Percentiles rank a stretch among this genome's conserved stretches.
These are phyloP conservation scores for Onthophagus taurus DNA, from an alignment of 1,140 invertebrate species.

Conservation along the genomic window DNA sequence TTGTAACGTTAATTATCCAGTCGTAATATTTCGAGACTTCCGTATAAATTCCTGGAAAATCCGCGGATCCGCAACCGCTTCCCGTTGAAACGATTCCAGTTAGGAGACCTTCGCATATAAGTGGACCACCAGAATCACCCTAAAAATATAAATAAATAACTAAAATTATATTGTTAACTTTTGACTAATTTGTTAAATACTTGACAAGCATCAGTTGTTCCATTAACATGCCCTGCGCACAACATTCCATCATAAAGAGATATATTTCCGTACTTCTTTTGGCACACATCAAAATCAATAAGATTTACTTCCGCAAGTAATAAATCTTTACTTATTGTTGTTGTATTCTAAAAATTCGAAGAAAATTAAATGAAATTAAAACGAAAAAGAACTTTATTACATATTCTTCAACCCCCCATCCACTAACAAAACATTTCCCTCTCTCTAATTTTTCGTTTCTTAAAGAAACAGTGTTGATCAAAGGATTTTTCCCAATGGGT, in stretches of 20 bases:
- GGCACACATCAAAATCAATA: background rate
- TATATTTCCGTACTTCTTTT: background rate
- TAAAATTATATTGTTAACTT: background rate
- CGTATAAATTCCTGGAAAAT: constrained; percentile 51
- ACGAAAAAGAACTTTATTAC: constrained; percentile 19
- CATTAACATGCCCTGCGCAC: constrained; percentile 1
- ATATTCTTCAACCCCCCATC: constrained; percentile 20
- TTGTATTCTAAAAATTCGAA: too few relatives aligned
- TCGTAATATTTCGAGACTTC: constrained; percentile 8
- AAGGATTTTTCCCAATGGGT: constrained; percentile 13
- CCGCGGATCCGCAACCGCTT: constrained; percentile 45
- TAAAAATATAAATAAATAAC: constrained; percentile 1
- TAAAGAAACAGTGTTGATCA: constrained; percentile 11
- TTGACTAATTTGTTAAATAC: background rate
- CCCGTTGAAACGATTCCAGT: constrained; percentile 38
- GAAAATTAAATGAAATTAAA: too few relatives aligned
- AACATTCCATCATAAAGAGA: constrained; percentile 2
- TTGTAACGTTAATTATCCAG: constrained; percentile 1
- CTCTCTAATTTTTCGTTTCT: background rate
- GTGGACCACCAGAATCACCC: constrained; percentile 27
- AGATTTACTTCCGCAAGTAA: background rate
- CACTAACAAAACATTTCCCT: constrained; percentile 18
- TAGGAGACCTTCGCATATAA: constrained; percentile 16
- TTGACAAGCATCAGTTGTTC: constrained; percentile 8
- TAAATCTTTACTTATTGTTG: background rate